These are phyloP conservation scores for Pungitius pungitius DNA, from an alignment of 2,113 vertebrate genomes.

Conservation along the genomic window DNA sequence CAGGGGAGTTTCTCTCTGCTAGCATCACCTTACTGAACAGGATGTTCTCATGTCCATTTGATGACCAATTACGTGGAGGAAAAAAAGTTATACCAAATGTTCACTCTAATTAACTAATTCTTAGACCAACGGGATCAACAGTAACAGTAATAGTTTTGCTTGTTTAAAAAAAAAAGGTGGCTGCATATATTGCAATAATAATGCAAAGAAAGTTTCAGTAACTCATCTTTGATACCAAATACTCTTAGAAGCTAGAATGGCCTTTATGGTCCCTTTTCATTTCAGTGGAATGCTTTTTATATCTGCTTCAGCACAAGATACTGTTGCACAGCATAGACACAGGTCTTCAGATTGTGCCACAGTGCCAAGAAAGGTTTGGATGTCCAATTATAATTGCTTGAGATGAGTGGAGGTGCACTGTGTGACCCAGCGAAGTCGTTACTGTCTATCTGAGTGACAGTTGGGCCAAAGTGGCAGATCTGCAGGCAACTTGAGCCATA, in stretches of 20 bases:
- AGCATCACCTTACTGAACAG: conserved; percentile 21
- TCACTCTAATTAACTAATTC: neutral
- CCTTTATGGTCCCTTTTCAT: neutral
- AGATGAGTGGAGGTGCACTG: conserved; percentile 29
- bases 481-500: conserved; percentile 30
- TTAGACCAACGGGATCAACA: neutral
- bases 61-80: conserved; percentile 36
- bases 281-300: neutral
- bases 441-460: conserved; percentile 53
- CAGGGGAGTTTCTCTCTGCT: conserved; percentile 31
- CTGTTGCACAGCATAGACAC: conserved; percentile 1
- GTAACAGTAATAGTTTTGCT: neutral
- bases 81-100: neutral
- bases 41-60: conserved; percentile 29
- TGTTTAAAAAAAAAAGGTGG: neutral
- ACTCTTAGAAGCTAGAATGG: neutral
- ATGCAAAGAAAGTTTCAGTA: neutral
- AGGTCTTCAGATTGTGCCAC: conserved; percentile 4
- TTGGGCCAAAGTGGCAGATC: conserved; percentile 48
- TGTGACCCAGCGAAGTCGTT: conserved; percentile 29
- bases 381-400: conserved; percentile 42
- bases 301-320: conserved; percentile 12
- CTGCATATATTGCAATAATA: neutral
- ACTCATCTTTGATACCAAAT: conserved; percentile 3
- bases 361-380: conserved; percentile 14